Base-by-base conservation (phyloP, 2,888 invertebrate species). In the Philonicus albiceps region DNA sequence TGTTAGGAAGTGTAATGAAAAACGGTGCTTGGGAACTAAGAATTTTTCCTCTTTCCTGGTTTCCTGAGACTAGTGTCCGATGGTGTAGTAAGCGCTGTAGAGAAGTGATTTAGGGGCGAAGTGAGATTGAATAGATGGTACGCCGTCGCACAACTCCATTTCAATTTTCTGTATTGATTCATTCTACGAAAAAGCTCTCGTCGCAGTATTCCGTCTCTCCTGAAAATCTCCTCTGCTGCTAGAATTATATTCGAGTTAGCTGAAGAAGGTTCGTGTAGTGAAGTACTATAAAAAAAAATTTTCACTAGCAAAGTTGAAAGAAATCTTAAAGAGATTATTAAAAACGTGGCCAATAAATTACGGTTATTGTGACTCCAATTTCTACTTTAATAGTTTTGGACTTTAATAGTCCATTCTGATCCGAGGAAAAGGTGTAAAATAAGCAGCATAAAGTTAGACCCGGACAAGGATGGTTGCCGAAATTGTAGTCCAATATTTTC, bases 181-280 rank as follows among this genome's bases (percentile, higher is more conserved):
- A 81, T 80, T 55, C 73, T 74, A 64, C 64, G 43, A 86, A 87
- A 87, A 87, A 87, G 87, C 87, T 87, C 87, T 53, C 86, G 87
- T 87, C 87, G 87, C 87, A 86, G 86, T 87, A 78, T 83, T 78
- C 72, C 84, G 86, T 86, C 81, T 86, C 74, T 80, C 75, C 81
- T 72, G 83, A 73, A 80, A 80, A 86, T 83, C 83, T 83, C 49
- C 76, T 73, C 86, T 75, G 53, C 80, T 84, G 55, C 53, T 84
- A 55, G 40, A 85, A 85, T 49, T 85, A 19, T 91, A 91, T 91
- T 90, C 91, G 92, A 92, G 91, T 90, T 90, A 90, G 91, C 91
- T 91, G 90, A 90, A 90, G 90, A 91, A 92, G 92, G 92, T 92
- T 90, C 90, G 91, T 90, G 89, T 90, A 90, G 90, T 90, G 72